These are phyloP conservation scores for Serilophus lunatus DNA, from an alignment of 2,113 vertebrate species.

Conservation along the genomic window DNA sequence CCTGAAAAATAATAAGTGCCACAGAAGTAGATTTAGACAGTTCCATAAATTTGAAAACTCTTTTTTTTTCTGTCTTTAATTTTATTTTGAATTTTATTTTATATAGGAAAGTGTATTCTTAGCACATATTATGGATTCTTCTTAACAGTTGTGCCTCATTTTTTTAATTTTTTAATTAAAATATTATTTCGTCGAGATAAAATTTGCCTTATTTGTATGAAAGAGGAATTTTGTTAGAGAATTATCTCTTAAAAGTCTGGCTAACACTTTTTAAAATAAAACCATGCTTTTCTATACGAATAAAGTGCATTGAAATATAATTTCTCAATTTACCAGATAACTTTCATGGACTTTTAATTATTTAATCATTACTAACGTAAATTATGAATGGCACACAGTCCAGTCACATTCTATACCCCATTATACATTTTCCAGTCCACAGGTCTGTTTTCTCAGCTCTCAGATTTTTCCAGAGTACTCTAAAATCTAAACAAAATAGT, in stretches of 20 bases:
- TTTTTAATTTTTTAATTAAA: not conserved
- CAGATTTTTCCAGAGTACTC: not conserved
- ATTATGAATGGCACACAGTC: not conserved
- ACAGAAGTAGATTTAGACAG: not conserved
- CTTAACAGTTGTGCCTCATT: not conserved
- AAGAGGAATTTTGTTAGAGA: not conserved
- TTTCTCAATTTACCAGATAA: not conserved
- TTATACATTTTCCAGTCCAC: not conserved
- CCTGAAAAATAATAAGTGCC: not conserved
- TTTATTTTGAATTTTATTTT: not conserved
- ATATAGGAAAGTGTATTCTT: not conserved
- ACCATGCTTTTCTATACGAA: fast-evolving
- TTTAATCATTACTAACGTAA: not conserved
- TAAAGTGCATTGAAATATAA: not conserved
- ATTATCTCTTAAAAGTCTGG: not conserved
- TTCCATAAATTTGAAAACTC: not conserved
- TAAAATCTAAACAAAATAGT: not conserved
- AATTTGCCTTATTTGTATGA: not conserved
- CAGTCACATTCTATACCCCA: not conserved
- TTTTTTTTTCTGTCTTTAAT: not conserved
- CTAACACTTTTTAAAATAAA: not conserved
- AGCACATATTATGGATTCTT: not conserved
- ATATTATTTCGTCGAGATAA: not conserved
- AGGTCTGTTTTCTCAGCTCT: not conserved
- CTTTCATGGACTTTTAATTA: not conserved